Evolutionary conservation across 2,113 vertebrate species (phyloP).

Genomic region (Loxodonta africana): DNA sequence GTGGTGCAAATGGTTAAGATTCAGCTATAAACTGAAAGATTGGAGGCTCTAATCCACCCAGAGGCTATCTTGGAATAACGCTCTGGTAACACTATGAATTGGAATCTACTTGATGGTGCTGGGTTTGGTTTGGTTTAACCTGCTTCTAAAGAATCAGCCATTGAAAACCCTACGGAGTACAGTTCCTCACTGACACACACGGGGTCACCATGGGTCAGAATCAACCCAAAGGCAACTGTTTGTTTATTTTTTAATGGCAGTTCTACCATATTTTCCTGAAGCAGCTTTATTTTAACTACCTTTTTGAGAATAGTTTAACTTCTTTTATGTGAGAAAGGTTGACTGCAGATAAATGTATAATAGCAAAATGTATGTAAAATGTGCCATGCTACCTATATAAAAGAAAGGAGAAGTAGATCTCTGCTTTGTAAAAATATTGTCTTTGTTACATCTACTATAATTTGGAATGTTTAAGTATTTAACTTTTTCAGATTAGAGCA

Average conservation of each 20-base stretch:
- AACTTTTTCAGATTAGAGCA: background rate
- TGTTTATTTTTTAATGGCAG: background rate
- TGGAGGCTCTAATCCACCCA: too few species aligned
- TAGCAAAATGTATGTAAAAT: background rate
- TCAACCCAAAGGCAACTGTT: too few species aligned
- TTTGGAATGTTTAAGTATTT: background rate
- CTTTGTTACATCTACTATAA: background rate
- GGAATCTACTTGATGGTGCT: too few species aligned
- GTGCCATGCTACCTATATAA: background rate
- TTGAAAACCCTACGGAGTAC: too few species aligned
- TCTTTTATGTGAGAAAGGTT: background rate
- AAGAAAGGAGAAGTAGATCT: background rate
- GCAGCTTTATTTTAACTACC: background rate
- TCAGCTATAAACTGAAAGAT: too few species aligned
- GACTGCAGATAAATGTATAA: slow-evolving; percentile 5
- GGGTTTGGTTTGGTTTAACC: too few species aligned
- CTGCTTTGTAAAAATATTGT: background rate
- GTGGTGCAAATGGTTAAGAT: background rate
- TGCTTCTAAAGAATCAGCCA: too few species aligned
- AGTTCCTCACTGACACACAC: too few species aligned
- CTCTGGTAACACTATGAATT: too few species aligned
- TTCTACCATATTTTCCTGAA: slow-evolving; percentile 16
- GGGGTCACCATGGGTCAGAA: too few species aligned
- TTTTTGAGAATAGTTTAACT: background rate
- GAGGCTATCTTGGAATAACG: too few species aligned